Percentiles rank a stretch among this genome's conserved stretches.
These are phyloP conservation scores for Chironomus striatipennis DNA, from an alignment of 1,140 invertebrate species.

Conservation along the genomic window DNA sequence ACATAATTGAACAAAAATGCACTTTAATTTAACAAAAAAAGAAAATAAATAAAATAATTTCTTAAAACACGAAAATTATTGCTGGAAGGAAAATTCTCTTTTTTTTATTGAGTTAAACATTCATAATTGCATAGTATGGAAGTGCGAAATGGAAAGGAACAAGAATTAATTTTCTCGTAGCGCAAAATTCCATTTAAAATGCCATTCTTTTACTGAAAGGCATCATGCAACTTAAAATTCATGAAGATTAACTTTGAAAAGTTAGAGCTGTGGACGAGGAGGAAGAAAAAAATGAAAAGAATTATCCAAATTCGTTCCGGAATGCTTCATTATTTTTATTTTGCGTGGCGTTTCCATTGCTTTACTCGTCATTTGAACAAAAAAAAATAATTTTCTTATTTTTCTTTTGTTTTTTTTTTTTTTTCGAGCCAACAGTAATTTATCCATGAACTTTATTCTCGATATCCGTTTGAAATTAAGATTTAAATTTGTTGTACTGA, in stretches of 20 bases:
- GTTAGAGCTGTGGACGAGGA: neutral
- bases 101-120: neutral
- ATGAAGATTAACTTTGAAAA: neutral
- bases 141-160: neutral
- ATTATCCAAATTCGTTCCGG: constrained; percentile 11
- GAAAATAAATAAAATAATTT: too few species aligned
- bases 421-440: neutral
- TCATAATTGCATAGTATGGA: neutral
- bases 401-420: neutral
- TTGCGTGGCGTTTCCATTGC: neutral
- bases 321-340: neutral
- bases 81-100: neutral
- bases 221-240: neutral
- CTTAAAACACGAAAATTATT: too few species aligned
- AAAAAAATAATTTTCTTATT: neutral
- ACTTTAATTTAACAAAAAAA: too few species aligned
- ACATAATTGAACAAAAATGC: too few species aligned
- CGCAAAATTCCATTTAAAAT: neutral
- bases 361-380: neutral
- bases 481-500: neutral
- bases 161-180: neutral
- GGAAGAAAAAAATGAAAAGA: neutral
- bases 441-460: neutral
- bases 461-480: neutral
- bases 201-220: neutral